Conservation (phyloP, 2,888 invertebrate species). For the Aquatica leii region DNA sequence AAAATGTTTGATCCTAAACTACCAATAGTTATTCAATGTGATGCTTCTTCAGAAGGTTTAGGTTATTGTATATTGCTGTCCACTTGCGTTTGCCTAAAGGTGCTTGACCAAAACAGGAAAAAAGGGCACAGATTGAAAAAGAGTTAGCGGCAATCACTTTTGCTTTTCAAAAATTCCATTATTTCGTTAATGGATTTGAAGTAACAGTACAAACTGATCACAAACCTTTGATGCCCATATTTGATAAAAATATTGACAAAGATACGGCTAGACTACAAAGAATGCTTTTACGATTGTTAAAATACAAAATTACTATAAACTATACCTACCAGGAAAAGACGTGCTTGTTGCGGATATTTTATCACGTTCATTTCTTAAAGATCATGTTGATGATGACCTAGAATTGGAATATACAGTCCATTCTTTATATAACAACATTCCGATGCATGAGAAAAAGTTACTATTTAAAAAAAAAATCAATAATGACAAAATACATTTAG, state of each 20-base stretch:
- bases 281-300: slow-evolving; percentile 3
- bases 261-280: neutral
- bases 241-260: neutral
- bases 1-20: slow-evolving; percentile 34
- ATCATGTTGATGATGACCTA: neutral
- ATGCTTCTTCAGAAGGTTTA: slow-evolving; percentile 31
- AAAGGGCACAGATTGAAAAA: slow-evolving; percentile 41
- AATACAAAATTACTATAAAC: neutral
- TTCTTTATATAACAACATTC: neutral
- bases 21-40: slow-evolving; percentile 29
- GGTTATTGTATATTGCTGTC: slow-evolving; percentile 36
- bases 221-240: neutral
- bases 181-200: neutral
- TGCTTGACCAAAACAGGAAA: neutral
- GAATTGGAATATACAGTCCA: neutral
- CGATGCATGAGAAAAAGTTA: neutral
- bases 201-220: slow-evolving; percentile 9
- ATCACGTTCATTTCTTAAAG: neutral
- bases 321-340: no score
- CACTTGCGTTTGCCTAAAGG: no score
- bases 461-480: neutral
- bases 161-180: slow-evolving; percentile 10
- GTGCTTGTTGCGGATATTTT: neutral
- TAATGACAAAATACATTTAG: neutral
- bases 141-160: neutral